Conservation (phyloP, 2,113 vertebrate species). For the Embiotoca jacksoni region DNA sequence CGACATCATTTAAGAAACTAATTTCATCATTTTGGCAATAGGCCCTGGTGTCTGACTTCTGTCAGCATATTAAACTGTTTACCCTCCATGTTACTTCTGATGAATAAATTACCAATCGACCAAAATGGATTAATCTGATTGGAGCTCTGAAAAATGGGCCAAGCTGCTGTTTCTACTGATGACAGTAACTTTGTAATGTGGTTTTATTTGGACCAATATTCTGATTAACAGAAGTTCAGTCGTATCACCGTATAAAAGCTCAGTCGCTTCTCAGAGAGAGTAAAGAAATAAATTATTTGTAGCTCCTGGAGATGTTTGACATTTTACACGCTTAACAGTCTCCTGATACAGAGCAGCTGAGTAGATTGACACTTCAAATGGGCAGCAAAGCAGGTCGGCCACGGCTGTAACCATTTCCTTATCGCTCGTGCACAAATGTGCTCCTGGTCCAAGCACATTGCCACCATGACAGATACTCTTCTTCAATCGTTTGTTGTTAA, state of each 20-base stretch:
- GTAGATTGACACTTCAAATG: slow-evolving; percentile 68
- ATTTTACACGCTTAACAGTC: slow-evolving; percentile 58
- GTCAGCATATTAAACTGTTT: slow-evolving; percentile 26
- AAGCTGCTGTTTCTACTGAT: not conserved
- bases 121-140: not conserved
- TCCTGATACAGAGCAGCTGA: slow-evolving; percentile 45
- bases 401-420: slow-evolving; percentile 60
- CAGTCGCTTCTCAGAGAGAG: slow-evolving; percentile 10
- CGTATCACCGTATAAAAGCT: not conserved
- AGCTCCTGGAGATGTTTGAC: slow-evolving; percentile 60
- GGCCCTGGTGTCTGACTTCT: slow-evolving; percentile 9
- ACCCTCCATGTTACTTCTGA: slow-evolving; percentile 6
- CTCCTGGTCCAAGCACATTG: slow-evolving; percentile 49
- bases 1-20: not conserved
- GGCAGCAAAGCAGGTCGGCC: slow-evolving; percentile 52
- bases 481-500: slow-evolving; percentile 55
- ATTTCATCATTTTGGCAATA: slow-evolving; percentile 15
- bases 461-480: slow-evolving; percentile 33
- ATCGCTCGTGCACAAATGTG: slow-evolving; percentile 63
- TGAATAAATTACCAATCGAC: slow-evolving; percentile 38
- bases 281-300: slow-evolving; percentile 22
- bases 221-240: not conserved
- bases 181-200: too few relatives aligned
- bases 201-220: too few relatives aligned
- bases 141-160: slow-evolving; percentile 30